These are phyloP conservation scores for Cynopterus brachyotis DNA, from an alignment of 2,113 vertebrate genomes.

Conservation along the genomic window DNA sequence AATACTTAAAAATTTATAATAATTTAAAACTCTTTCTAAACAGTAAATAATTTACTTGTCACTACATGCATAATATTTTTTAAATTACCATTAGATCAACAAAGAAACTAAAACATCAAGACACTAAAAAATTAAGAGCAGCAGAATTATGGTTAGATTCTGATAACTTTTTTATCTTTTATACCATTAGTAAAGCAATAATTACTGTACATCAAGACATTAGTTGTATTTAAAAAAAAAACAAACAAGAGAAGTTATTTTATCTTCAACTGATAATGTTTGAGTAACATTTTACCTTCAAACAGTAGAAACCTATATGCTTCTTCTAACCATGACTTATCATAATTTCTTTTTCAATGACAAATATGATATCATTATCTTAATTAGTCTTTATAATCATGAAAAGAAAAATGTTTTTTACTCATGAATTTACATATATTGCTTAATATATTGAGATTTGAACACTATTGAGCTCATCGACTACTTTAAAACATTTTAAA, in stretches of 20 bases:
- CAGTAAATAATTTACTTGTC: not conserved
- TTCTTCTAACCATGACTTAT: not conserved
- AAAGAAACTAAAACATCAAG: not conserved
- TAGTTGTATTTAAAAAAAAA: not conserved
- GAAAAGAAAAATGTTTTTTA: conserved; percentile 7
- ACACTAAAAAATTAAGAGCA: not conserved
- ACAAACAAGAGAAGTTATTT: not conserved
- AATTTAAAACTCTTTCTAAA: conserved; percentile 16
- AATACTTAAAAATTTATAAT: not conserved
- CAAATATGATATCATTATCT: not conserved
- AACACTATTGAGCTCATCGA: not conserved
- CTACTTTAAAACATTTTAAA: not conserved
- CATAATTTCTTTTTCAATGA: not conserved
- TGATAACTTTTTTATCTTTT: not conserved
- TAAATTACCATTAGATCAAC: not conserved
- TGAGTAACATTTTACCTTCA: not conserved
- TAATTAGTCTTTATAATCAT: not conserved
- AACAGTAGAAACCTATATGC: not conserved
- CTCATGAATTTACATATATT: not conserved
- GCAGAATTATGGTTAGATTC: not conserved
- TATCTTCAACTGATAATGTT: not conserved
- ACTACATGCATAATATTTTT: not conserved
- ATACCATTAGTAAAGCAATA: not conserved
- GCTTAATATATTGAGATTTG: not conserved
- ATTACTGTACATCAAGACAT: not conserved